phyloP scores from a whole-genome alignment of 2,888 invertebrate genomes.

The Philopedon plagiatum region DNA sequence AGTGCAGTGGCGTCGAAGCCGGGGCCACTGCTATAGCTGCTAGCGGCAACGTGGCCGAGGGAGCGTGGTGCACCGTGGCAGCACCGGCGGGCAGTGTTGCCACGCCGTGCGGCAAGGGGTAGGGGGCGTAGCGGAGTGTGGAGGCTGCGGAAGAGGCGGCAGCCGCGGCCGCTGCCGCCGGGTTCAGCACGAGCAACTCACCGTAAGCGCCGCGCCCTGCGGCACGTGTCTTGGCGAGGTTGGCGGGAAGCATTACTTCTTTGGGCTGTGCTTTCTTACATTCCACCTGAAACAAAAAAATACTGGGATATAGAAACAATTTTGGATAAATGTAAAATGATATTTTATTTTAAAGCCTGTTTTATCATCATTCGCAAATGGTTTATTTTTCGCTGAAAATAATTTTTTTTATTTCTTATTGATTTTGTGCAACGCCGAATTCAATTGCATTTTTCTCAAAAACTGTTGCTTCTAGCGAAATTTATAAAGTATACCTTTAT shows the following conservation, averaged over 20 bases:
- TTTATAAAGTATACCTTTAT: too few relatives aligned
- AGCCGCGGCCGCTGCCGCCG: slow-evolving; percentile 78
- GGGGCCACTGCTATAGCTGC: slow-evolving; percentile 66
- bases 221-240: slow-evolving; percentile 95
- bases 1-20: slow-evolving; percentile 64
- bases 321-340: too few relatives aligned
- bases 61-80: slow-evolving; percentile 55
- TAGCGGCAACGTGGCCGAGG: slow-evolving; percentile 63
- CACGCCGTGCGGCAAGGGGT: slow-evolving; percentile 68
- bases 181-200: slow-evolving; percentile 93
- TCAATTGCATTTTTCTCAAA: too few relatives aligned
- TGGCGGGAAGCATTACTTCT: slow-evolving; percentile 99
- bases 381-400: too few relatives aligned
- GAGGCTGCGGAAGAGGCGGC: slow-evolving; percentile 61
- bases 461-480: too few relatives aligned
- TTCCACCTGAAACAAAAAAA: slow-evolving; percentile 85
- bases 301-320: too few relatives aligned
- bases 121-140: slow-evolving; percentile 77
- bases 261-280: slow-evolving; percentile 99
- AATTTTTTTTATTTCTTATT: too few relatives aligned
- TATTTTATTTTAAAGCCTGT: too few relatives aligned
- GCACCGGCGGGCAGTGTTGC: slow-evolving; percentile 58
- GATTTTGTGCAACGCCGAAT: too few relatives aligned
- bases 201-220: slow-evolving; percentile 97
- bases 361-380: too few relatives aligned